Base-by-base conservation (phyloP, 2,113 vertebrate species). In the Trogon melanurus region DNA sequence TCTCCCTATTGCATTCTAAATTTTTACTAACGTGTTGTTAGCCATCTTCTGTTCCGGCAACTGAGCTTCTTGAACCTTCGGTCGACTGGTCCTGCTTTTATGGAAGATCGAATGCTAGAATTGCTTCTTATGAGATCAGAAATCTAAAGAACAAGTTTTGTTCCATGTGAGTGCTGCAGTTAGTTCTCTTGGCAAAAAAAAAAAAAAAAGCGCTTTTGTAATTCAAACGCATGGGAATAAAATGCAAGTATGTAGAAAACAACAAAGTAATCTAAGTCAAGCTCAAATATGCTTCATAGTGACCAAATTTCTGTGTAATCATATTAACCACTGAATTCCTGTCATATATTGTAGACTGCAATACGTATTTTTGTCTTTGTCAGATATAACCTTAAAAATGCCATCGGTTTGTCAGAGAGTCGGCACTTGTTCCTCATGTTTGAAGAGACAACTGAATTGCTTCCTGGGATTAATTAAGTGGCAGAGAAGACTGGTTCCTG, bases 311-410 rank as follows among this genome's bases (percentile, higher is more conserved):
- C 26, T 51, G 22, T 78, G 5, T 74, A 36, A 41, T 56, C 6
- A 2, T 65, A 19, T 50, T 51, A 51, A 65, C 22, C 2, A 19
- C 36, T 30, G 25, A 72, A 30, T 78, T 72, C 5, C 65, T 75
- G 22, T 58, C 61, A 27, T 4, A 13, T 58, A 10, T 16, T 67
- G 48, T 5, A 10, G 36, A 34, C 50, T 82, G 53, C 84, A 83
- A 56, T 64, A 5, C 11, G 0, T 53, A 5, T 58, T 57, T 53
- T 60, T 89, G 38, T 81, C 36, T 71, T 53, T 85, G 91, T 82
- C 69, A 97, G 92, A 61, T 85, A 95, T 62, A 57, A 92, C 60
- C 44, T 30, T 86, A 90, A 98, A 74, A 95, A 99, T 99, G 99
- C 97, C 96, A 89, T 47, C 47, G 2, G 26, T 92, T 61, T 86